Percentiles rank a stretch among this genome's conserved stretches.
Evolutionary conservation across 2,888 invertebrate species (phyloP).

Genomic region (Griposia aprilina): DNA sequence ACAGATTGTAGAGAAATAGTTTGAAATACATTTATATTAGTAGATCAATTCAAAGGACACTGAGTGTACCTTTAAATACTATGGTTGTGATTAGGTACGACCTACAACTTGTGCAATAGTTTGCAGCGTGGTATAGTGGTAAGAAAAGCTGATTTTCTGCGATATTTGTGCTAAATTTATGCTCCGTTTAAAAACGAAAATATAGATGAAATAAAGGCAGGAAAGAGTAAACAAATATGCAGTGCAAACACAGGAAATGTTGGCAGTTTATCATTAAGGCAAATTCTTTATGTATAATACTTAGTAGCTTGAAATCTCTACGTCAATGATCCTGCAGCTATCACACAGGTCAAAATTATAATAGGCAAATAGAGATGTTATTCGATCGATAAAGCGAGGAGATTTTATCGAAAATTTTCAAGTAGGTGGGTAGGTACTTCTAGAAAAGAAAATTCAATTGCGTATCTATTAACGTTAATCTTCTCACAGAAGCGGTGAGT

Average conservation of each 20-base stretch:
- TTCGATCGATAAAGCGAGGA: too few relatives aligned
- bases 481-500: constrained; percentile 18
- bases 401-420: neutral
- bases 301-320: constrained; percentile 2
- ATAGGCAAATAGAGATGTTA: neutral
- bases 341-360: neutral
- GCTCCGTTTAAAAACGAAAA: neutral
- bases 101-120: neutral
- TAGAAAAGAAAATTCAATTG: constrained; percentile 10
- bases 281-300: neutral
- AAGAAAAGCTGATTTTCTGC: neutral
- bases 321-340: neutral
- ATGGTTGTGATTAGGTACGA: neutral
- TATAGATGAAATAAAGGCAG: neutral
- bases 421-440: neutral
- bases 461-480: constrained; percentile 18
- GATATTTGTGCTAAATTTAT: too few relatives aligned
- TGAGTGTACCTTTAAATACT: constrained; percentile 5
- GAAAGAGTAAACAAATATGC: neutral
- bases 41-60: neutral
- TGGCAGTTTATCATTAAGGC: neutral
- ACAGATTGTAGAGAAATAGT: constrained; percentile 13
- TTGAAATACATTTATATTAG: constrained; percentile 4
- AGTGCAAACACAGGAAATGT: too few relatives aligned
- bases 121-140: neutral